These are phyloP conservation scores for Formica aserva DNA, from an alignment of 2,888 invertebrate genomes.

Conservation along the genomic window DNA sequence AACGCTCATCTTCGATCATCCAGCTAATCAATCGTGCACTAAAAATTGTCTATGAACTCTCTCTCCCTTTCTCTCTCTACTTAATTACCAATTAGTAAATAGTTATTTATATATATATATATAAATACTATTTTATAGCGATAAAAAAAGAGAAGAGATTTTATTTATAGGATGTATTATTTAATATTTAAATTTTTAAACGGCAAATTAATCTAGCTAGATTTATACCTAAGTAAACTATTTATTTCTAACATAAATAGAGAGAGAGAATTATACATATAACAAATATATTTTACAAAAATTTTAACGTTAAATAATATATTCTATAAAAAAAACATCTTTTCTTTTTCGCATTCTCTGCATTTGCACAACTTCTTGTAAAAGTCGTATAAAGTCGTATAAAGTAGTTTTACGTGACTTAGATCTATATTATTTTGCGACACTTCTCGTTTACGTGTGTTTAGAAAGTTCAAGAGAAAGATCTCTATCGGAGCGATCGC, in stretches of 20 bases:
- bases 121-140: too few species aligned
- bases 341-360: neutral
- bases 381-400: neutral
- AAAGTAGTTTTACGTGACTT: conserved; percentile 4
- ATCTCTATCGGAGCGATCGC: conserved; percentile 6
- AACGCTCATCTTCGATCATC: conserved; percentile 7
- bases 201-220: neutral
- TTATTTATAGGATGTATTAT: neutral
- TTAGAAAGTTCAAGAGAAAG: conserved; percentile 27
- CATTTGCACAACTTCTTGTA: neutral
- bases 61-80: neutral
- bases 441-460: neutral
- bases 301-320: neutral
- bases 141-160: too few species aligned
- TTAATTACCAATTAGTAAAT: neutral
- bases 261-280: neutral
- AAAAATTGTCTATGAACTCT: conserved; percentile 4
- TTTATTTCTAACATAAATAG: neutral
- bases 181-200: neutral
- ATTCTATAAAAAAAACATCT: neutral
- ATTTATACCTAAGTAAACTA: neutral
- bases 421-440: neutral
- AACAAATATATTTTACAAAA: neutral
- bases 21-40: conserved; percentile 13
- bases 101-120: too few species aligned